Evolutionary conservation across 2,113 vertebrate genomes (phyloP), one percentile per base, ranked within the genome.

Genomic region (Eublepharis macularius): DNA sequence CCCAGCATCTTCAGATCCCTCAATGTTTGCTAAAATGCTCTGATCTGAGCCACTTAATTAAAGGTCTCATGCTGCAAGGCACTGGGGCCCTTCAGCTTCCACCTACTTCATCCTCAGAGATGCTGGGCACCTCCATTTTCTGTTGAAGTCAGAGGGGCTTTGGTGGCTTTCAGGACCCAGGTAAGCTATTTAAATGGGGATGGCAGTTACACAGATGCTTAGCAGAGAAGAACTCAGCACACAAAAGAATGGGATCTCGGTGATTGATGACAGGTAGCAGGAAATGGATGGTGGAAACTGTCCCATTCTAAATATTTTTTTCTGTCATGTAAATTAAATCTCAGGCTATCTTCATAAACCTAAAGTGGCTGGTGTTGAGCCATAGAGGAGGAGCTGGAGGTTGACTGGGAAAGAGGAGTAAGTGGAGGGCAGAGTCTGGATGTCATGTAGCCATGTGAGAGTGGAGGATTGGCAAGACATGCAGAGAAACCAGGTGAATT

Each of bases 31-130:
- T n/a, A 39, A 51, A 78, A 78, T 49, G 75, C 76, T 78, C 86
- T 49, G 65, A 77, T 82, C 73, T 72, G 39, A 72, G 57, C 11
- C 72, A 17, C 41, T 87, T 82, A 60, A 82, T 87, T 72, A 78
- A 73, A 78, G 65, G 49, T 4, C 57, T n/a, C 54, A 73, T 83
- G 74, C 26, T 65, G 75, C n/a, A 83, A 83, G 66, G 41, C 72
- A 51, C 76, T 47, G 65, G 69, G 39, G 36, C 16, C 51, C 49
- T 45, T 60, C 47, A n/a, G 11, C 24, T 39, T 5, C 51, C 16
- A 29, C 63, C 12, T 5, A 2, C 32, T 45, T 39, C 57, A 49
- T 77, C 73, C 32, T 82, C 16, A 43, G 63, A 41, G 39, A 36
- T 69, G 4, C 80, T 49, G 36, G 43, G 57, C 21, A 63, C 26